These are phyloP conservation scores for Melanotaenia pygmaea DNA, from an alignment of 2,797 vertebrate species.

Conservation along the genomic window DNA sequence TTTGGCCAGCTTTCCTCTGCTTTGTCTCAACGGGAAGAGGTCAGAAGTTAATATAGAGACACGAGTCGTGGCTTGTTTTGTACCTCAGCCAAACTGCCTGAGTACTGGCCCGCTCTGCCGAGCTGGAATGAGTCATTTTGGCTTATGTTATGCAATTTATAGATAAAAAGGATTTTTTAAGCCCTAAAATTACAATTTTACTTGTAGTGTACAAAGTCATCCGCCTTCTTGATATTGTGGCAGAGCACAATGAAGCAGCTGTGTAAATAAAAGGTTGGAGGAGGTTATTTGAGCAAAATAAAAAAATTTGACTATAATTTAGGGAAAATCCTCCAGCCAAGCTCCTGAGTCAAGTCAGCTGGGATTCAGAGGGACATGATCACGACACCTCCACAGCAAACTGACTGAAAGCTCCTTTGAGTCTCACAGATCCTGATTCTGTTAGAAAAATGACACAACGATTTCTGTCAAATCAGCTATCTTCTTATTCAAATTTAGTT, in stretches of 20 bases:
- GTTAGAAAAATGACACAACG: background rate
- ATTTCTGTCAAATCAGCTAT: background rate
- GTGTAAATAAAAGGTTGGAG: conserved; percentile 1
- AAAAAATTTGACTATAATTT: background rate
- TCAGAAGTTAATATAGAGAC: conserved; percentile 55
- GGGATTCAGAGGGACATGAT: background rate
- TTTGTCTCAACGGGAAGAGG: conserved; percentile 60
- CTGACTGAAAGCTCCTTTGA: background rate
- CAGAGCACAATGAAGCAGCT: background rate
- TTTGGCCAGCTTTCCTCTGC: conserved; percentile 57
- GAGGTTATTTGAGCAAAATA: background rate
- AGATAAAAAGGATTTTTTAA: background rate
- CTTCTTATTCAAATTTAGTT: background rate
- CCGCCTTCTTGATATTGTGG: background rate
- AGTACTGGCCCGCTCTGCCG: conserved; percentile 16
- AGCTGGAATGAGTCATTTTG: conserved; percentile 17
- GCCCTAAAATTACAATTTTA: background rate
- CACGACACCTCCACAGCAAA: background rate
- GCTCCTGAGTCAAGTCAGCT: background rate
- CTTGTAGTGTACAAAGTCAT: background rate
- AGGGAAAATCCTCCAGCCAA: background rate
- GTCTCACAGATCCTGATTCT: background rate
- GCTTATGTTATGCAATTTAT: background rate
- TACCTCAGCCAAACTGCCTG: conserved; percentile 37
- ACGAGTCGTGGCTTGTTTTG: conserved; percentile 64